Percentiles rank a stretch among this genome's conserved stretches.
Evolutionary conservation across 1,140 invertebrate species (phyloP).

Genomic region (Bombus affinis): DNA sequence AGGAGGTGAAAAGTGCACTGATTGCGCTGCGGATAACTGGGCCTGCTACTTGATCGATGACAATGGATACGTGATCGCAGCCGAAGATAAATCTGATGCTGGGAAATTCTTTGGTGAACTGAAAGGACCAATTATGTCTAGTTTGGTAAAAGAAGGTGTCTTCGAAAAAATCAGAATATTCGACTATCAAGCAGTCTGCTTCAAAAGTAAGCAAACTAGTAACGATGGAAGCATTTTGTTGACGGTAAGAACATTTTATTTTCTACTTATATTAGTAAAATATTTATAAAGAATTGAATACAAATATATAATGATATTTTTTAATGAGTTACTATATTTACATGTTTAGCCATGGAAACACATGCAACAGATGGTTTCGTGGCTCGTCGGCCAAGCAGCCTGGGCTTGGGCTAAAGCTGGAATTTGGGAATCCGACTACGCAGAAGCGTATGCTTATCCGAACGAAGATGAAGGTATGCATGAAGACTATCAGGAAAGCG

Average conservation of each 20-base stretch:
- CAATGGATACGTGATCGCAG: conserved; percentile 93
- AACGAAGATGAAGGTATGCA: conserved; percentile 80
- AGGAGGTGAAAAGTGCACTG: conserved; percentile 82
- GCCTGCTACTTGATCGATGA: conserved; percentile 95
- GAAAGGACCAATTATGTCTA: conserved; percentile 88
- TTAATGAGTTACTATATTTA: neutral
- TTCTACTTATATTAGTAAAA: neutral
- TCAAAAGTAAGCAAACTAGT: conserved; percentile 84
- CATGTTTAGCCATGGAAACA: conserved; percentile 79
- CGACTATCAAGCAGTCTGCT: conserved; percentile 96
- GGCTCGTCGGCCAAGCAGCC: conserved; percentile 80
- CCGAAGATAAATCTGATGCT: conserved; percentile 87
- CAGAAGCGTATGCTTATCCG: conserved; percentile 73
- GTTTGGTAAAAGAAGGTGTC: conserved; percentile 89
- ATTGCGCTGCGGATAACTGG: conserved; percentile 88
- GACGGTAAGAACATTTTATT: conserved; percentile 83
- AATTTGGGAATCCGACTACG: conserved; percentile 76
- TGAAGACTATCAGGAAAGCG: conserved; percentile 77
- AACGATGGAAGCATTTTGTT: conserved; percentile 85
- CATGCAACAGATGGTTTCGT: conserved; percentile 77
- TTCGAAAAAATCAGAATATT: conserved; percentile 90
- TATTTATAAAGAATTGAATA: neutral
- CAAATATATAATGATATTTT: neutral
- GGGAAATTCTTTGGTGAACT: conserved; percentile 95
- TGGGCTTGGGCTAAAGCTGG: conserved; percentile 81